A percentile compares a stretch with the other conserved stretches of the same genome.
phyloP scores from a whole-genome alignment of 2,888 invertebrate species.

The Biston stratarius region DNA sequence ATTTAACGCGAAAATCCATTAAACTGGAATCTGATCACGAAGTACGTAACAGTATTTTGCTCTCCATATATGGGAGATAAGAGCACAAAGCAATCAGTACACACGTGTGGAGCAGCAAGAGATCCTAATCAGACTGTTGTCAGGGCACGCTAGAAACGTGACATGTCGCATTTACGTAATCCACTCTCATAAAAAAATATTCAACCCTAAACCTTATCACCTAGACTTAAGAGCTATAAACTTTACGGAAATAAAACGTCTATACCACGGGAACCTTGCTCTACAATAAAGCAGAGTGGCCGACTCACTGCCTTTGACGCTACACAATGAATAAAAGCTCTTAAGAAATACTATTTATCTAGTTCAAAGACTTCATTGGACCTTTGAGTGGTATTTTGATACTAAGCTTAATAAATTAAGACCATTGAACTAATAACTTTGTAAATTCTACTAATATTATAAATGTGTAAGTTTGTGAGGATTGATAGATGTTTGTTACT shows the following conservation, averaged over 20 bases:
- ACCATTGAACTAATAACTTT: no score
- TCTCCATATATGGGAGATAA: conserved; percentile 19
- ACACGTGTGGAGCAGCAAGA: conserved; percentile 44
- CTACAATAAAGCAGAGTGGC: conserved; percentile 35
- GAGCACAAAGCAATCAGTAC: conserved; percentile 46
- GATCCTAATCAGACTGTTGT: conserved; percentile 64
- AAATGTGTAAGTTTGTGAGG: no score
- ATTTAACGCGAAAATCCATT: not conserved
- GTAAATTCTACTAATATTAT: no score
- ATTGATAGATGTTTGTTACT: no score
- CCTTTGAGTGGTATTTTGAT: not conserved
- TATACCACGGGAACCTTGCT: conserved; percentile 27
- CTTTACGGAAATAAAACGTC: not conserved
- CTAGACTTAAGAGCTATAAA: conserved; percentile 10
- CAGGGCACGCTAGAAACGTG: conserved; percentile 56
- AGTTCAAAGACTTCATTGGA: conserved; percentile 18
- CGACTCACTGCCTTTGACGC: conserved; percentile 35
- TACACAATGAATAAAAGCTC: conserved; percentile 33
- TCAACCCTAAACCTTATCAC: conserved; percentile 15
- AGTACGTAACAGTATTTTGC: conserved; percentile 29
- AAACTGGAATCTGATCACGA: conserved; percentile 9
- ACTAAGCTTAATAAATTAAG: not conserved
- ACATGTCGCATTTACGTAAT: conserved; percentile 54
- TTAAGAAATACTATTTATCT: conserved; percentile 30
- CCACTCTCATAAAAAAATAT: conserved; percentile 21